Percentiles rank a stretch among this genome's conserved stretches.
These are phyloP conservation scores for Heteronetta atricapilla DNA, from an alignment of 2,113 vertebrate genomes.

Conservation along the genomic window DNA sequence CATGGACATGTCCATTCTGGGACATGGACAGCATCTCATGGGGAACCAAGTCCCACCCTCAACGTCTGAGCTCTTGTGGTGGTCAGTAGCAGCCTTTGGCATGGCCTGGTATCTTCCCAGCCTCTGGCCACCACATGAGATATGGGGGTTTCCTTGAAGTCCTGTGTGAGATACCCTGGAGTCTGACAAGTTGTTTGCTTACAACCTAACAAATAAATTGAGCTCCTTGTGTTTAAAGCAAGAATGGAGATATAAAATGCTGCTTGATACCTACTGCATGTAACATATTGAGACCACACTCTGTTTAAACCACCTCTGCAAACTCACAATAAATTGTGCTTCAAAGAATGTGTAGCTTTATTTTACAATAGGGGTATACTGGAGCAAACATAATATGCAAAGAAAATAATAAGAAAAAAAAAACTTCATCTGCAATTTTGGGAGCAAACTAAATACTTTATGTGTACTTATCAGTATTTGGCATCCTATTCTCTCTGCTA, in stretches of 20 bases:
- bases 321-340: neutral
- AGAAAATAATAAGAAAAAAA: neutral
- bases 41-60: accelerated
- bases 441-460: neutral
- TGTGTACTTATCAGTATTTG: neutral
- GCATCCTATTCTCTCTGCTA: neutral
- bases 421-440: neutral
- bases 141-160: neutral
- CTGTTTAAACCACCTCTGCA: neutral
- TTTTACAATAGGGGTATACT: neutral
- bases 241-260: neutral
- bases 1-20: neutral
- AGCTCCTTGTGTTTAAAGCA: neutral
- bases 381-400: accelerated
- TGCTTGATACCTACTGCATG: neutral
- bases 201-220: accelerated
- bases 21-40: accelerated
- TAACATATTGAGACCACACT: neutral
- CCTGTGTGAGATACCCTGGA: neutral
- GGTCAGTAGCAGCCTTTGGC: neutral
- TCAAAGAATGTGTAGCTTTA: neutral
- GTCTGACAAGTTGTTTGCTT: neutral
- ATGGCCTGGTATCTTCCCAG: neutral
- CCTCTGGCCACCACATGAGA: no score
- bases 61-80: neutral